These are phyloP conservation scores for Beroe ovata DNA, from an alignment of 37 sponge, comb jelly and placozoan genomes.

Conservation along the genomic window DNA sequence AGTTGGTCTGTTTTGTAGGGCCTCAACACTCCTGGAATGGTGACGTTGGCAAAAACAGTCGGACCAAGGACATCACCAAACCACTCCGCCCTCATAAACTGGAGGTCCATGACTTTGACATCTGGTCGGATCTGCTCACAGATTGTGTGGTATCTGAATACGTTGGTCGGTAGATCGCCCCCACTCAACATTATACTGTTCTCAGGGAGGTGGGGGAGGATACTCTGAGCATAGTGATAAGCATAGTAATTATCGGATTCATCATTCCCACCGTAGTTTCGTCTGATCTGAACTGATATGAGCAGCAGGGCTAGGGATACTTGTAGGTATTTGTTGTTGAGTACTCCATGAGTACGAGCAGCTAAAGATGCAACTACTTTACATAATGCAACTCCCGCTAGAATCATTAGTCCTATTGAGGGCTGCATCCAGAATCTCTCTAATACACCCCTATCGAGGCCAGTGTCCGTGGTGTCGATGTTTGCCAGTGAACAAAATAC, in stretches of 20 bases:
- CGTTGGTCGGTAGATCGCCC: slow-evolving; percentile 56
- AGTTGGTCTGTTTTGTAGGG: slow-evolving; percentile 27
- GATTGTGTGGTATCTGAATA: slow-evolving; percentile 61
- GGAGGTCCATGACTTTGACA: slow-evolving; percentile 44
- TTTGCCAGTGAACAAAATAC: slow-evolving; percentile 52
- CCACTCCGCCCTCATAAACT: slow-evolving; percentile 59
- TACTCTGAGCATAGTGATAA: slow-evolving; percentile 27
- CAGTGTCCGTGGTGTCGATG: neutral
- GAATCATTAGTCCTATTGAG: slow-evolving; percentile 7
- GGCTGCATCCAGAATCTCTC: slow-evolving; percentile 67
- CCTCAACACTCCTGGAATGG: slow-evolving; percentile 14
- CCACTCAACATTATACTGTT: slow-evolving; percentile 53
- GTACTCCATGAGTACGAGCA: neutral
- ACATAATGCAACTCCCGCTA: slow-evolving; percentile 16
- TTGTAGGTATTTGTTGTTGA: slow-evolving; percentile 40
- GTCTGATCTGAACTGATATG: slow-evolving; percentile 18
- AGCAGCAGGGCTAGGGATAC: neutral
- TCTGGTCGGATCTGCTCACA: slow-evolving; percentile 59
- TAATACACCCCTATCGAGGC: slow-evolving; percentile 33
- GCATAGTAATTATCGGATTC: slow-evolving; percentile 50
- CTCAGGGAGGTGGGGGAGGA: slow-evolving; percentile 41
- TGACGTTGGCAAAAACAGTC: neutral
- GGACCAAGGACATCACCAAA: slow-evolving; percentile 43
- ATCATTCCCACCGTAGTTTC: slow-evolving; percentile 46
- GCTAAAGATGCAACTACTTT: neutral